Base-by-base conservation (phyloP, 1,140 invertebrate genomes). In the Leucophenga varia region DNA sequence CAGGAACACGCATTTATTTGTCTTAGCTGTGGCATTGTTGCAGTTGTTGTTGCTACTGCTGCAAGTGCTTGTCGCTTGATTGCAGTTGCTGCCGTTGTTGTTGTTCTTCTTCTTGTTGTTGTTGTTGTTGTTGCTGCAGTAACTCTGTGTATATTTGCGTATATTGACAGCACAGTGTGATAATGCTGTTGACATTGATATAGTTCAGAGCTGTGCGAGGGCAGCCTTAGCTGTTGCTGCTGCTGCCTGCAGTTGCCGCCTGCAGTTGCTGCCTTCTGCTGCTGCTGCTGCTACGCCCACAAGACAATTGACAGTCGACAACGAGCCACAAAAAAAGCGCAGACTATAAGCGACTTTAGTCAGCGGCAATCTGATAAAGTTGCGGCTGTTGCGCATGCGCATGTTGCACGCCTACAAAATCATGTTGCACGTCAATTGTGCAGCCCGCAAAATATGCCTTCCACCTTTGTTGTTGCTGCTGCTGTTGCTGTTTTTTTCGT, bases 381-480 rank as follows among this genome's bases (percentile, higher is more conserved):
- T 67, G 59, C 54, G 61, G 52, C 61, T 59, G 57, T 64, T 69
- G 63, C 60, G 57, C 64, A 68, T 68, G 64, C 64, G 64, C 69
- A 72, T 72, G 69, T 72, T 72, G 61, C 65, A 68, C 69, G 69
- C 69, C 69, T 69, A 72, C 69, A 72, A 72, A 72, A 69, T 72
- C 69, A 72, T 72, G 69, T 72, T 69, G 69, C 69, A 67, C 58
- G 69, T 72, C 69, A 72, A 61, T 72, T 50, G 55, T 48, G 54
- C 39, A 46, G 55, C 63, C 39, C 59, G 55, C 53, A 57, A 63
- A 57, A 60, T 61, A 65, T 61, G n/a, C n/a, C n/a, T n/a, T n/a
- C n/a, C n/a, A n/a, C n/a, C n/a, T n/a, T n/a, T n/a, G n/a, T n/a
- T n/a, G n/a, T n/a, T n/a, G n/a, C n/a, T n/a, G n/a, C n/a, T n/a